Evolutionary conservation across 1,140 invertebrate species (phyloP).

Genomic region (Ridgeia piscesae): DNA sequence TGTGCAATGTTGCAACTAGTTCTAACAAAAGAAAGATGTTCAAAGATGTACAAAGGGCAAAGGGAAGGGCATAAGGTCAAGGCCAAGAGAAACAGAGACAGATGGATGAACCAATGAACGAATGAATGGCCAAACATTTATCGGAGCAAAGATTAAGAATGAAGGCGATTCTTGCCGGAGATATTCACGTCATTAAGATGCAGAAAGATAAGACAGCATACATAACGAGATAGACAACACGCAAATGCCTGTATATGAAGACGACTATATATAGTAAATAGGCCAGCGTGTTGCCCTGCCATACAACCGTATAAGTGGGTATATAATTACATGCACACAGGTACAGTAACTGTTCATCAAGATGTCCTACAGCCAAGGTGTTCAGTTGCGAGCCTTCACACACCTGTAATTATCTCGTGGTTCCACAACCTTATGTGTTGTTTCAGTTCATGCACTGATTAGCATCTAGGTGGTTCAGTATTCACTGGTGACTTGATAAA

Average conservation of each 20-base stretch:
- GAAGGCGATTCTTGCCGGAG: not conserved
- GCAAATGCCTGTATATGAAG: not conserved
- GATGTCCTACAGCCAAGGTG: not conserved
- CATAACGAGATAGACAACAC: slow-evolving; percentile 1
- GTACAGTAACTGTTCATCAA: not conserved
- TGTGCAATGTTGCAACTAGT: not conserved
- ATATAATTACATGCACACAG: not conserved
- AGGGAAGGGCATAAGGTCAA: not conserved
- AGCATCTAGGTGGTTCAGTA: not conserved
- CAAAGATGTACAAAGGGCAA: not conserved
- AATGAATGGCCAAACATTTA: not conserved
- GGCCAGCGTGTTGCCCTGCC: not conserved
- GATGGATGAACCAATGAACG: not conserved
- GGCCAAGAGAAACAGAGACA: not conserved
- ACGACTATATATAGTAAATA: not conserved
- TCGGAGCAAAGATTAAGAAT: not conserved
- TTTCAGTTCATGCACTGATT: not conserved
- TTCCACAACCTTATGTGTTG: not conserved
- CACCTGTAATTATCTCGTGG: not conserved
- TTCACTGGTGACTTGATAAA: not conserved
- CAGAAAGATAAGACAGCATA: not conserved
- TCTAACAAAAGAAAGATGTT: not conserved
- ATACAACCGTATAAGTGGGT: not conserved
- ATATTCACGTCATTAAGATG: slow-evolving; percentile 1
- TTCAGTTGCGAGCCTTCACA: not conserved